Percentiles rank a stretch among this genome's conserved stretches.
phyloP scores from a whole-genome alignment of 2,113 vertebrate genomes.

The Propithecus coquereli region DNA sequence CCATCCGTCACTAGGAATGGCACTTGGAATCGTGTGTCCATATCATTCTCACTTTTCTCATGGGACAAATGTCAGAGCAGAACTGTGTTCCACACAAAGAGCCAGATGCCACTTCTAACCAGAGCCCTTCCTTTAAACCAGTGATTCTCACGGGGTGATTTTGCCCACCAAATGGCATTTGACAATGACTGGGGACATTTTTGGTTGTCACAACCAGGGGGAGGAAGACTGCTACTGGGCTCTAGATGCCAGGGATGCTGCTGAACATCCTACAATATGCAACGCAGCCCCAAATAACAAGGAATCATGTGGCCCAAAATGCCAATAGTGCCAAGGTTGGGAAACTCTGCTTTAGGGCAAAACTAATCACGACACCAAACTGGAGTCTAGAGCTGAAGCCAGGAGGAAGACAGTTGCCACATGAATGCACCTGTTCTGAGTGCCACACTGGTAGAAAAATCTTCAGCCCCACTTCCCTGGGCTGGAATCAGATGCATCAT shows the following conservation, averaged over 20 bases:
- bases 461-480: neutral
- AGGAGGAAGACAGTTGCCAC: neutral
- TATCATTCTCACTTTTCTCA: neutral
- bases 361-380: neutral
- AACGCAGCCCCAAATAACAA: neutral
- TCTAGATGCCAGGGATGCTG: neutral
- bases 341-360: neutral
- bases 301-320: neutral
- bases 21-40: too few species aligned
- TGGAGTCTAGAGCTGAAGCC: neutral
- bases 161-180: neutral
- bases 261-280: neutral
- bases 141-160: neutral
- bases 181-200: neutral
- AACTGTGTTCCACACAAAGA: neutral
- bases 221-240: too few species aligned
- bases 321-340: neutral
- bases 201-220: neutral
- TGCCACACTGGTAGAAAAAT: conserved; percentile 30
- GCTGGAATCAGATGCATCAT: neutral
- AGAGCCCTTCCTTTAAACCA: neutral
- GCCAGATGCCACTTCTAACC: neutral
- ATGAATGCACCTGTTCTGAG: neutral
- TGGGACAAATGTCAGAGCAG: neutral
- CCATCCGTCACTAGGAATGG: neutral